These are phyloP conservation scores for Maniola hyperantus DNA, from an alignment of 2,888 invertebrate species.

Conservation along the genomic window DNA sequence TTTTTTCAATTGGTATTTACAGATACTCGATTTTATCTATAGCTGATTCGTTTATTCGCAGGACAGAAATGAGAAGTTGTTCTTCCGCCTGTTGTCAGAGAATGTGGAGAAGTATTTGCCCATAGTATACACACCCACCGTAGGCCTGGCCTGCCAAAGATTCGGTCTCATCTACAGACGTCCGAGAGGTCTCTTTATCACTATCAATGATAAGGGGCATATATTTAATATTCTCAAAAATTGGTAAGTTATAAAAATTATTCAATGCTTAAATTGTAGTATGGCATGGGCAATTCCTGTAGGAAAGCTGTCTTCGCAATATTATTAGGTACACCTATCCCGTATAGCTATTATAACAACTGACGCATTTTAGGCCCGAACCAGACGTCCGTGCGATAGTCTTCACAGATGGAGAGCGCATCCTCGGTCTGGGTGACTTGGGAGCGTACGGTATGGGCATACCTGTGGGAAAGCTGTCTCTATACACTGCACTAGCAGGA, in stretches of 20 bases:
- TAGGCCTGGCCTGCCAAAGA: constrained; percentile 97
- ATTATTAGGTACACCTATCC: too few relatives aligned
- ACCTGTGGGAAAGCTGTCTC: constrained; percentile 97
- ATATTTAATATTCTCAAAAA: constrained; percentile 95
- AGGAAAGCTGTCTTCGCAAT: too few relatives aligned
- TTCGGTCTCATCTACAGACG: constrained; percentile 97
- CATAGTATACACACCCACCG: constrained; percentile 98
- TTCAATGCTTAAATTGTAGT: too few relatives aligned
- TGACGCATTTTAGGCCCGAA: constrained; percentile 85
- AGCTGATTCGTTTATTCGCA: constrained; percentile 63
- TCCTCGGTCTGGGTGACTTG: constrained; percentile 97
- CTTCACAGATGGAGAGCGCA: constrained; percentile 98
- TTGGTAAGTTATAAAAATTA: constrained; percentile 84
- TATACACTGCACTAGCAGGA: constrained; percentile 98
- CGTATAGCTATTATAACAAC: too few relatives aligned
- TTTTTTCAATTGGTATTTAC: constrained; percentile 15
- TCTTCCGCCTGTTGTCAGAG: constrained; percentile 95
- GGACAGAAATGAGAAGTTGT: constrained; percentile 98
- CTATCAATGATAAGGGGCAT: constrained; percentile 97
- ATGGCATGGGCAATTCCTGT: too few relatives aligned
- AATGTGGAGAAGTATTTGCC: constrained; percentile 98
- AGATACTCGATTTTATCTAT: constrained; percentile 36
- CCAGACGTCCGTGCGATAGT: constrained; percentile 93
- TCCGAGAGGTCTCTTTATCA: constrained; percentile 97
- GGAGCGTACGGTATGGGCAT: constrained; percentile 99